Conservation (phyloP, 2,113 vertebrate species). For the Pseudorhombus dupliciocellatus region DNA sequence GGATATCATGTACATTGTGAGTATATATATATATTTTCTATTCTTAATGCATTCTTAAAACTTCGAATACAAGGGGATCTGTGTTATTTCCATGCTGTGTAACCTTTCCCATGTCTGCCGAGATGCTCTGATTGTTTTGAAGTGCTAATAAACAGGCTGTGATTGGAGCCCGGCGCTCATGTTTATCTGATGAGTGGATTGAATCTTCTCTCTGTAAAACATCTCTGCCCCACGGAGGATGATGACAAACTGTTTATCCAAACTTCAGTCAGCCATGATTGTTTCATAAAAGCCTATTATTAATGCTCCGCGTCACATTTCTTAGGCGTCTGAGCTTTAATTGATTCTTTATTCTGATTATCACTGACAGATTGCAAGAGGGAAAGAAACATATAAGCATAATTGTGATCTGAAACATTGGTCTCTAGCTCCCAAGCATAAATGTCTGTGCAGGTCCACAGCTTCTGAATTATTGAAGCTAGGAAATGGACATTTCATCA, state of each 20-base stretch:
- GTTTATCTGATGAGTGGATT: slow-evolving; percentile 63
- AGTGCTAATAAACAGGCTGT: slow-evolving; percentile 45
- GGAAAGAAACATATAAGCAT: not conserved
- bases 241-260: slow-evolving; percentile 7
- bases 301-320: not conserved
- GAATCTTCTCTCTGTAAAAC: slow-evolving; percentile 49
- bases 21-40: slow-evolving; percentile 27
- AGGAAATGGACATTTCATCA: slow-evolving; percentile 12
- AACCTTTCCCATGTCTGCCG: slow-evolving; percentile 10
- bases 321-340: not conserved
- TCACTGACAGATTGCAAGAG: slow-evolving; percentile 9
- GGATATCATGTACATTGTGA: slow-evolving; percentile 18
- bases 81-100: slow-evolving; percentile 4
- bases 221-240: slow-evolving; percentile 33
- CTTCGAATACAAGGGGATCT: slow-evolving; percentile 20
- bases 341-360: slow-evolving; percentile 39
- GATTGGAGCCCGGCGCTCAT: slow-evolving; percentile 36
- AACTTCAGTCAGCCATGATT: slow-evolving; percentile 16
- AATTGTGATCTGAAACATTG: slow-evolving; percentile 34
- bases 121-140: slow-evolving; percentile 62
- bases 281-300: not conserved
- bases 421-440: not conserved
- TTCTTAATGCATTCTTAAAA: slow-evolving; percentile 15
- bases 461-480: slow-evolving; percentile 25
- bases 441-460: slow-evolving; percentile 2